Evolutionary conservation across 2,113 vertebrate genomes (phyloP), one percentile per base, ranked within the genome.

Genomic region (Myotis lucifugus): DNA sequence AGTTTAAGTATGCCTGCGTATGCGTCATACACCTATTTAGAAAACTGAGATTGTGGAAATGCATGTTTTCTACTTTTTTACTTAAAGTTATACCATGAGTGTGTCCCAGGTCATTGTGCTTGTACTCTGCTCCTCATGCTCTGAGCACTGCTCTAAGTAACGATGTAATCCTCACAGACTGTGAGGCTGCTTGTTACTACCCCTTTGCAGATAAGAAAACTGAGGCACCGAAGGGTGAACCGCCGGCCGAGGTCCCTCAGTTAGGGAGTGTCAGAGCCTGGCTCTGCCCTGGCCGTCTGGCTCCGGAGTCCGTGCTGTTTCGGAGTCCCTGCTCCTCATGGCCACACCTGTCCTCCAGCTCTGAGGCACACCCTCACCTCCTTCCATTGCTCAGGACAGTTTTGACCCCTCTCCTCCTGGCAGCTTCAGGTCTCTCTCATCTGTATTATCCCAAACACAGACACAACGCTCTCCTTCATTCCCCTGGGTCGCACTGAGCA

Each of bases 21-120:
- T 32, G 14, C 3, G 18, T 74, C 37, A 13, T 23, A 61, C 12
- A 32, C 50, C 72, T 88, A 54, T 37, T 88, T 56, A 81, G 54
- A 74, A 92, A 92, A 59, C 14, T 42, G 59, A 50, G 21, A 37
- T 64, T 67, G 5, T 29, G 25, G 46, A 92, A 84, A 78, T 50
- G 3, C 34, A 76, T 0, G 14, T 64, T 54, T 90, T 96, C 48
- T 77, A 27, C 10, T 88, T 92, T 88, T 91, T 88, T 50, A 77
- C 25, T 40, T 74, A 81, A 74, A 88, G 72, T 42, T 89, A n/a
- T 52, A 56, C 72, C 37, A 29, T 23, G 14, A 64, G n/a, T 6
- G n/a, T 52, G 64, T 76, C 46, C 72, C 29, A 32, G n/a, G 5
- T 69, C 34, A 64, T n/a, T 69, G 56, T 32, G 14, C 5, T 72